Evolutionary conservation across 2,797 vertebrate genomes (phyloP).

Genomic region (Leptodactylus fallax): DNA sequence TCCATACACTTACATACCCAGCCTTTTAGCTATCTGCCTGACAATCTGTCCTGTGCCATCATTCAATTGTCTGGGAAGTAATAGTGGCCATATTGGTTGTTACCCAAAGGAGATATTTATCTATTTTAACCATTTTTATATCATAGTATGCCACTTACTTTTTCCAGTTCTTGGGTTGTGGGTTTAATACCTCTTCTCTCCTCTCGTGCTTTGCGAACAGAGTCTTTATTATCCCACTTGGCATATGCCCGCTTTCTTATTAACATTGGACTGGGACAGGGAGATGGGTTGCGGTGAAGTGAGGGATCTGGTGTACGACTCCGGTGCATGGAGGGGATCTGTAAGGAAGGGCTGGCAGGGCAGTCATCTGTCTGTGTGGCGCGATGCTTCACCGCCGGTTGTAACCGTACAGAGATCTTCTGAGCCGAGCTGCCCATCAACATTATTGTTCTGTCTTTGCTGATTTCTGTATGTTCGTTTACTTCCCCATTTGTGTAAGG

Average conservation of each 20-base stretch:
- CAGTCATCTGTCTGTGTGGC: constrained; percentile 87
- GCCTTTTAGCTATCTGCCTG: too few species aligned
- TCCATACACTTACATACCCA: too few species aligned
- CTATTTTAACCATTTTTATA: too few species aligned
- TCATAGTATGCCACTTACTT: constrained; percentile 71
- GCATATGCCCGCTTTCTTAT: constrained; percentile 86
- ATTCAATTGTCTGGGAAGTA: too few species aligned
- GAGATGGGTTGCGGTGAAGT: constrained; percentile 68
- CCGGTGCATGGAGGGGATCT: constrained; percentile 56
- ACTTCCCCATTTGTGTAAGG: constrained; percentile 80
- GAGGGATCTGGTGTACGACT: constrained; percentile 68
- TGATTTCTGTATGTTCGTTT: constrained; percentile 76
- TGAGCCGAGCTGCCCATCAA: constrained; percentile 79
- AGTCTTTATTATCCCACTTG: constrained; percentile 93
- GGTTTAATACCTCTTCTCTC: constrained; percentile 76
- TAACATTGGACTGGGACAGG: constrained; percentile 83
- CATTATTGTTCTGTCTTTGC: constrained; percentile 84
- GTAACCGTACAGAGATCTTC: constrained; percentile 79
- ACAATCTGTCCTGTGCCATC: too few species aligned
- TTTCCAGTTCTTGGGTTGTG: constrained; percentile 83
- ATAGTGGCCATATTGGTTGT: too few species aligned
- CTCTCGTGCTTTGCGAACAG: constrained; percentile 80
- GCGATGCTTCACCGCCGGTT: constrained; percentile 81
- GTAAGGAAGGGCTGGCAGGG: constrained; percentile 54
- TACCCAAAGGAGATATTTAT: too few species aligned